phyloP scores from a whole-genome alignment of 2,888 invertebrate species.

The Marasmarcha lunaedactyla region DNA sequence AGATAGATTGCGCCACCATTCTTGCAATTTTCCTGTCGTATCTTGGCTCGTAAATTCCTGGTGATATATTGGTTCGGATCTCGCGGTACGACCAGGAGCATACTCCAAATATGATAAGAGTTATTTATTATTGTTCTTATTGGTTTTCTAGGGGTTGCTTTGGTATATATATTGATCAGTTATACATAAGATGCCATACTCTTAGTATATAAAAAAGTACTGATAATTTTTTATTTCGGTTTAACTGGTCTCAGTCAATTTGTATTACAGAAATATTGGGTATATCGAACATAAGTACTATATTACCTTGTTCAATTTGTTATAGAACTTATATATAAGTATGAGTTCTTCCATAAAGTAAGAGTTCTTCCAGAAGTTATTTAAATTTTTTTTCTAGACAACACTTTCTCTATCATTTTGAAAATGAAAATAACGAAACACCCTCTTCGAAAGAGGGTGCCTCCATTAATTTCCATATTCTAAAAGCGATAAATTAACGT shows the following conservation, averaged over 20 bases:
- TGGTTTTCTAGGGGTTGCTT: constrained; percentile 59
- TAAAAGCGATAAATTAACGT: constrained; percentile 46
- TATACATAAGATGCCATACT: not conserved
- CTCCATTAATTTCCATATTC: constrained; percentile 38
- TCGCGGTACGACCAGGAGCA: constrained; percentile 70
- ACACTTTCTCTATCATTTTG: constrained; percentile 13
- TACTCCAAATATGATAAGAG: constrained; percentile 72
- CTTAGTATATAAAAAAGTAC: no score
- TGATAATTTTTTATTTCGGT: no score
- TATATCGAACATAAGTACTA: no score
- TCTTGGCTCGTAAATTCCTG: constrained; percentile 88
- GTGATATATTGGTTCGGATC: constrained; percentile 82
- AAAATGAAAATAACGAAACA: constrained; percentile 42
- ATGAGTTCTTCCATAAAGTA: no score
- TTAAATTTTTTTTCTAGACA: no score
- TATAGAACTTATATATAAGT: no score
- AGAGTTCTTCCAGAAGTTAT: no score
- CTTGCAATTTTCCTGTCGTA: constrained; percentile 95
- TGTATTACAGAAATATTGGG: not conserved
- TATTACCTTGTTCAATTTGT: no score
- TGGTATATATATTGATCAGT: constrained; percentile 15
- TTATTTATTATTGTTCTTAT: constrained; percentile 72
- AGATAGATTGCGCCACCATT: constrained; percentile 93
- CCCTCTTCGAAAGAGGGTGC: constrained; percentile 33
- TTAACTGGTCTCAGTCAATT: no score